Evolutionary conservation across 1,140 invertebrate genomes (phyloP), one percentile per base, ranked within the genome.

Genomic region (Marisa cornuarietis): DNA sequence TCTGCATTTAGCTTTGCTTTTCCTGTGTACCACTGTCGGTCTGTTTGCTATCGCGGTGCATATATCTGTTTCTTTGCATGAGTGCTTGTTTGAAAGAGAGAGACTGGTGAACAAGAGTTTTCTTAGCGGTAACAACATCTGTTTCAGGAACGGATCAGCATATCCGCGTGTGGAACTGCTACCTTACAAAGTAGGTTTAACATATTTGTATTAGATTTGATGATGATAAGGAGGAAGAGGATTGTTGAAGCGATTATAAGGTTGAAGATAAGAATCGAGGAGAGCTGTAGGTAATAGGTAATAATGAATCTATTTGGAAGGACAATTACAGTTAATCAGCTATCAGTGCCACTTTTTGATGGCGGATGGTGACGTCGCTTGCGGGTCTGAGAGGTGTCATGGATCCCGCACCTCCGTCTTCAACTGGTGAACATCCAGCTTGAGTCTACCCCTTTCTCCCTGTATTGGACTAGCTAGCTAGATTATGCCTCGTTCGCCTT

Each of bases 131-230:
- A 20, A 63, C n/a, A 20, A 18, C n/a, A 24, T 68, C 22, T n/a
- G 10, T 68, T 68, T n/a, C 65, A 68, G 65, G 65, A 31, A 24
- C 22, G 65, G 65, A 68, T 31, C 65, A 22, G 6, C 13, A n/a
- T 14, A 68, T 68, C 22, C 65, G 65, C 11, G 4, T 68, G n/a
- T 68, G 65, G 65, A 68, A 68, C 65, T 68, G 65, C 65, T 68
- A 68, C 22, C 6, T 68, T 68, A 11, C 65, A 11, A 68, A 31
- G 65, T 68, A 6, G 11, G n/a, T 24, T 11, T 24, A n/a, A 68
- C 65, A 13, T 31, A 2, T 42, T 42, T 42, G 31, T 4, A 42
- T 2, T 42, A 42, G 31, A 6, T 6, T 42, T 42, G 31, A 42
- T 42, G 31, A 42, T 42, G 31, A 42, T 42, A 6, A 42, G 2